Percentiles rank a stretch among this genome's conserved stretches.
phyloP scores from a whole-genome alignment of 2,797 vertebrate species.

The Rachycentron canadum region DNA sequence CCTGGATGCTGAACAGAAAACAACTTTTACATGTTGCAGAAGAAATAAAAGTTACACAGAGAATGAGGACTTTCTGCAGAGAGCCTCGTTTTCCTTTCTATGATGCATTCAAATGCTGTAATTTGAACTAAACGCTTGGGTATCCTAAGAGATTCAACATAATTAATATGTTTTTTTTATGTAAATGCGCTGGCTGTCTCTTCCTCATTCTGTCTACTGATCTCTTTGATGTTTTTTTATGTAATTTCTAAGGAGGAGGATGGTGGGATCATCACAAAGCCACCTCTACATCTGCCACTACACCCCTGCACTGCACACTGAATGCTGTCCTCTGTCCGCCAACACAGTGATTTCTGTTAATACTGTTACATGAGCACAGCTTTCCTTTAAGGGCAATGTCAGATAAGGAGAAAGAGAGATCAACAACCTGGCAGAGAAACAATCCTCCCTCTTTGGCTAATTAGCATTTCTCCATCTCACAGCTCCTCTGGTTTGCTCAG shows the following conservation, averaged over 20 bases:
- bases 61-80: not conserved
- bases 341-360: conserved; percentile 46
- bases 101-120: not conserved
- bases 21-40: not conserved
- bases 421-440: conserved; percentile 45
- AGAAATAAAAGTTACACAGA: conserved; percentile 6
- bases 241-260: conserved; percentile 38
- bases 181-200: conserved; percentile 1
- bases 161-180: conserved; percentile 9
- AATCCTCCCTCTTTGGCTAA: conserved; percentile 24
- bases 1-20: conserved; percentile 5
- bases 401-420: conserved; percentile 40
- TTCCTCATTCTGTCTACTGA: not conserved
- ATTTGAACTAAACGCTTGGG: not conserved
- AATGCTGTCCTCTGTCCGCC: conserved; percentile 44
- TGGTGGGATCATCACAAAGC: conserved; percentile 40
- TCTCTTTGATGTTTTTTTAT: conserved; percentile 20
- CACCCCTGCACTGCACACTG: conserved; percentile 44
- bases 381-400: conserved; percentile 37
- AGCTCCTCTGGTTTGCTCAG: not conserved
- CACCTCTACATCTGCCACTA: conserved; percentile 60
- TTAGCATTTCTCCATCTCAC: conserved; percentile 36
- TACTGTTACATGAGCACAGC: conserved; percentile 56
- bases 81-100: not conserved
- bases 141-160: not conserved